phyloP scores from a whole-genome alignment of 2,113 vertebrate genomes.

The Toxotes chatareus region DNA sequence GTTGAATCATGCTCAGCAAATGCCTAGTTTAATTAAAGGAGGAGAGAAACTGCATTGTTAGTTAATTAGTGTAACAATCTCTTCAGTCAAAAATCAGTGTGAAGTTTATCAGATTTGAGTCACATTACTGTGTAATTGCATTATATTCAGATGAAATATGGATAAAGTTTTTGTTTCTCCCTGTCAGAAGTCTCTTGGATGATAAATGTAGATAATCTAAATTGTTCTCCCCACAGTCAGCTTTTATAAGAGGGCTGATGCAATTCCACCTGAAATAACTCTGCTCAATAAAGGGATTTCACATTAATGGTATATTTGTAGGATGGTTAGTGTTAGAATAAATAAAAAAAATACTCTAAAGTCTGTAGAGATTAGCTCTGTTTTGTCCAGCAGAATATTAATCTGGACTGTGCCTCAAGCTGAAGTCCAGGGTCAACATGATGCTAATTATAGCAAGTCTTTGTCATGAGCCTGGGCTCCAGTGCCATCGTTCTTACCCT shows the following conservation, averaged over 20 bases:
- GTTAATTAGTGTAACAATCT: not conserved
- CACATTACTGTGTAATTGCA: slow-evolving; percentile 7
- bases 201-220: slow-evolving; percentile 24
- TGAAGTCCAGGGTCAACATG: not conserved
- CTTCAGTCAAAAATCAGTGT: not conserved
- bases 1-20: slow-evolving; percentile 9
- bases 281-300: not conserved
- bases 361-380: not conserved
- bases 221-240: not conserved
- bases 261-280: not conserved
- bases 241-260: not conserved
- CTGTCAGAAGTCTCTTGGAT: not conserved
- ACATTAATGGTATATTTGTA: not conserved
- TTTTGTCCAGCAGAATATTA: not conserved
- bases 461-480: not conserved
- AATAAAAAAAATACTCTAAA: not conserved
- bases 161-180: not conserved
- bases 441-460: not conserved
- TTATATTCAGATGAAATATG: slow-evolving; percentile 2
- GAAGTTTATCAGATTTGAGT: slow-evolving; percentile 2
- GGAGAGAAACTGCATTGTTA: not conserved
- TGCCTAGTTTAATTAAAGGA: slow-evolving; percentile 16
- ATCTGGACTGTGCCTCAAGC: not conserved
- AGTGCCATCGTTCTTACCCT: not conserved
- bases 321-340: not conserved